Conservation (phyloP, 30 jellyfish, hydroid and myxozoan species). For the Euphysa ruthae region DNA sequence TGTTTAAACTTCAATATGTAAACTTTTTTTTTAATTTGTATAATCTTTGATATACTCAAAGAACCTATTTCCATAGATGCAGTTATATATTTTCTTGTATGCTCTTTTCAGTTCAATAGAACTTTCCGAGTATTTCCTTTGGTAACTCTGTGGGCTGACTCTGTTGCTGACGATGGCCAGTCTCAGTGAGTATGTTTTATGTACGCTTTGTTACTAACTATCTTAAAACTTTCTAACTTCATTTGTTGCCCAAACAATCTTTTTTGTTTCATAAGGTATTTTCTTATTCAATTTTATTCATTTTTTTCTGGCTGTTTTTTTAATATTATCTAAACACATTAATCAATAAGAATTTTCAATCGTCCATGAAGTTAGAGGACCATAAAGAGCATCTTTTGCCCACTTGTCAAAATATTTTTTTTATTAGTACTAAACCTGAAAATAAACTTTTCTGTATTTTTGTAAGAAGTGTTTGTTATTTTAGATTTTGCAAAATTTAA, state of each 20-base stretch:
- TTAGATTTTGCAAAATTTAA: neutral
- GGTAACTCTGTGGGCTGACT: slow-evolving; percentile 98
- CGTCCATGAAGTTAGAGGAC: too few species aligned
- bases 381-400: too few species aligned
- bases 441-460: too few species aligned
- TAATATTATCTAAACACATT: too few species aligned
- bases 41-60: neutral
- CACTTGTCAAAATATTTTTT: neutral
- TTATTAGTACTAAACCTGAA: neutral
- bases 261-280: too few species aligned
- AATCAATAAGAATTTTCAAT: too few species aligned
- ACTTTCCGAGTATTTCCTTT: slow-evolving; percentile 88
- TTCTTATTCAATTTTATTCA: too few species aligned
- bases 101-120: slow-evolving; percentile 46
- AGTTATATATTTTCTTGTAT: neutral
- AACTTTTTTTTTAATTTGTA: neutral
- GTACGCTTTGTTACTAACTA: neutral
- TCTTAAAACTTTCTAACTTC: too few species aligned
- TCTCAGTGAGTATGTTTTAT: slow-evolving; percentile 45
- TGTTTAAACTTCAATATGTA: too few species aligned
- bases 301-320: too few species aligned
- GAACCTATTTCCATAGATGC: too few species aligned
- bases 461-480: neutral
- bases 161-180: slow-evolving; percentile 51
- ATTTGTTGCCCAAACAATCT: too few species aligned